Evolutionary conservation across 2,888 invertebrate species (phyloP).

Genomic region (Drosophila austrosaltans): DNA sequence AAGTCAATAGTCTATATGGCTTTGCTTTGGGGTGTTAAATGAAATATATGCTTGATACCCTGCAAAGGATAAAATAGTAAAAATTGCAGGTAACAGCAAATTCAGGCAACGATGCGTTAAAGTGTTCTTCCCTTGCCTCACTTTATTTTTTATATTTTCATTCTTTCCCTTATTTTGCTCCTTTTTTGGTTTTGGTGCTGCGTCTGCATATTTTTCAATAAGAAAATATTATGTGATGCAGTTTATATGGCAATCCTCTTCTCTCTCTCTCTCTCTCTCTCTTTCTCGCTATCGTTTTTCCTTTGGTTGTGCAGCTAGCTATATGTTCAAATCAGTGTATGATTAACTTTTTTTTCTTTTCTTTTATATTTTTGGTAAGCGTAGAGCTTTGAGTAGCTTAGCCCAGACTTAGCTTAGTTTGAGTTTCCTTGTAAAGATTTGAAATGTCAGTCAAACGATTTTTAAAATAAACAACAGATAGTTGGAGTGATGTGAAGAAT

Average conservation of each 20-base stretch:
- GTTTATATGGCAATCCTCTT: constrained; percentile 31
- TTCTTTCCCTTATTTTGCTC: neutral
- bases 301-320: constrained; percentile 2
- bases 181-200: constrained; percentile 28
- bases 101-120: constrained; percentile 36
- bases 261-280: neutral
- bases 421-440: constrained; percentile 8
- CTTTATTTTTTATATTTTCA: neutral
- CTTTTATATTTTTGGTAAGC: neutral
- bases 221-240: constrained; percentile 45
- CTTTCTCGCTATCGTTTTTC: neutral
- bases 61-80: neutral
- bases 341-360: neutral
- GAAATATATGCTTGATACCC: neutral
- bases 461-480: neutral
- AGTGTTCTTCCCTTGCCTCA: constrained; percentile 14
- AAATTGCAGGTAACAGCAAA: neutral
- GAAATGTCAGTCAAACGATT: neutral
- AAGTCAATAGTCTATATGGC: neutral
- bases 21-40: neutral
- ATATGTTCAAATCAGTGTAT: constrained; percentile 6
- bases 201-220: constrained; percentile 66
- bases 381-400: constrained; percentile 5
- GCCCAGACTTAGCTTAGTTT: constrained; percentile 7
- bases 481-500: neutral